These are phyloP conservation scores for Steatornis caripensis DNA, from an alignment of 2,113 vertebrate species.

Conservation along the genomic window DNA sequence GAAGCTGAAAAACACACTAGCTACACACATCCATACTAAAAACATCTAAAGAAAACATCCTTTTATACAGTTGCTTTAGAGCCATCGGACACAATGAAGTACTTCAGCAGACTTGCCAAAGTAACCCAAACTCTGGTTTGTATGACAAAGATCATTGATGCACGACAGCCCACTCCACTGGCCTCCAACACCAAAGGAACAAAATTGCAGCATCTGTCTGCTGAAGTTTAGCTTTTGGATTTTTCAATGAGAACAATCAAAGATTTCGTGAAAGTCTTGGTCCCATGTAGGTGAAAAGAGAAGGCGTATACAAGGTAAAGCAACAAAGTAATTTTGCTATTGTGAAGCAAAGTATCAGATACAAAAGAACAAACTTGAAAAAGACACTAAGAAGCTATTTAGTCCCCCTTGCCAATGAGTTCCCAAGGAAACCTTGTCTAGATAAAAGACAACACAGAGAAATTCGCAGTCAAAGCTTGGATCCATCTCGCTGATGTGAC, in stretches of 20 bases:
- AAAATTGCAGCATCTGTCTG: not conserved
- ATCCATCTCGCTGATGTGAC: constrained; percentile 25
- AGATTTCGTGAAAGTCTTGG: not conserved
- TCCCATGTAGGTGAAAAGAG: not conserved
- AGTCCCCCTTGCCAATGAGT: not conserved
- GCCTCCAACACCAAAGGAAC: not conserved
- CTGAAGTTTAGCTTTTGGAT: not conserved
- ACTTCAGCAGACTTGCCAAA: not conserved
- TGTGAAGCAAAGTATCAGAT: not conserved
- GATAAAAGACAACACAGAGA: not conserved
- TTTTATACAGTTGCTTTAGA: not conserved
- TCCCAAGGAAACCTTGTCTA: not conserved
- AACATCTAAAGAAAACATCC: not conserved
- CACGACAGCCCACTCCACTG: not conserved
- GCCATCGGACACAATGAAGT: not conserved
- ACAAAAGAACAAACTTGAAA: not conserved
- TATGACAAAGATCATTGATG: not conserved
- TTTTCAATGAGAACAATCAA: not conserved
- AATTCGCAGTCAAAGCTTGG: constrained; percentile 19
- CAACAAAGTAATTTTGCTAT: not conserved
- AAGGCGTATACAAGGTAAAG: not conserved
- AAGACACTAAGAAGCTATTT: not conserved
- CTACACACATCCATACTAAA: not conserved
- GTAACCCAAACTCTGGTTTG: not conserved
- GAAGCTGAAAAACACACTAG: not conserved